A percentile compares a stretch with the other conserved stretches of the same genome.
Conservation (phyloP, 2,113 vertebrate genomes). For the Oryzias curvinotus region DNA sequence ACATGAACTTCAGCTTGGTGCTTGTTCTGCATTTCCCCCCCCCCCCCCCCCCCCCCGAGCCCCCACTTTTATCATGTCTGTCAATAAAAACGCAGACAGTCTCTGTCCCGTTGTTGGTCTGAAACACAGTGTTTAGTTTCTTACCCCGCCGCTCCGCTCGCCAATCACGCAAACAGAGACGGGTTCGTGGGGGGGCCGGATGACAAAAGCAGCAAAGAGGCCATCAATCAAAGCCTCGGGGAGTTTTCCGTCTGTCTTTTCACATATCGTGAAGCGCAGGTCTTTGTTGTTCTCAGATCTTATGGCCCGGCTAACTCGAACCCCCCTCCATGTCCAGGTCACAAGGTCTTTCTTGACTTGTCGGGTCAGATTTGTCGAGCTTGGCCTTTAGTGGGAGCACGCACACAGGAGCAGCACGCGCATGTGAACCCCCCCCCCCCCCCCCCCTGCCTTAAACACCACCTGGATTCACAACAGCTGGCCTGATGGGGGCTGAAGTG, state of each 20-base stretch:
- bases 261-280: slow-evolving; percentile 11
- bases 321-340: slow-evolving; percentile 33
- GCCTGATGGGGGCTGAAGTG: slow-evolving; percentile 59
- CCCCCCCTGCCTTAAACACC: slow-evolving; percentile 34
- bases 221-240: slow-evolving; percentile 28
- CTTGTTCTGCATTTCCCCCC: background rate
- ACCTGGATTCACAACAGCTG: slow-evolving; percentile 58
- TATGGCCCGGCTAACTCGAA: slow-evolving; percentile 24
- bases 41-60: background rate
- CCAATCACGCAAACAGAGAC: slow-evolving; percentile 13
- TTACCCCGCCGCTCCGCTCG: slow-evolving; percentile 5
- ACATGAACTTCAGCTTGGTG: background rate
- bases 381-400: slow-evolving; percentile 49
- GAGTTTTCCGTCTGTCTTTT: slow-evolving; percentile 18
- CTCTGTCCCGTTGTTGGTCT: slow-evolving; percentile 15
- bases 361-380: slow-evolving; percentile 56
- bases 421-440: too few relatives aligned
- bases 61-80: background rate
- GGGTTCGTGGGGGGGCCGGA: background rate
- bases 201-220: slow-evolving; percentile 37
- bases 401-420: background rate
- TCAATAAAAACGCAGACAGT: too few relatives aligned
- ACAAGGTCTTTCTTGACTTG: slow-evolving; percentile 33
- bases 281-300: slow-evolving; percentile 24
- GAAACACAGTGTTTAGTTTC: slow-evolving; percentile 16